Evolutionary conservation across 2,113 vertebrate species (phyloP).

Genomic region (Chascanopsetta lugubris): DNA sequence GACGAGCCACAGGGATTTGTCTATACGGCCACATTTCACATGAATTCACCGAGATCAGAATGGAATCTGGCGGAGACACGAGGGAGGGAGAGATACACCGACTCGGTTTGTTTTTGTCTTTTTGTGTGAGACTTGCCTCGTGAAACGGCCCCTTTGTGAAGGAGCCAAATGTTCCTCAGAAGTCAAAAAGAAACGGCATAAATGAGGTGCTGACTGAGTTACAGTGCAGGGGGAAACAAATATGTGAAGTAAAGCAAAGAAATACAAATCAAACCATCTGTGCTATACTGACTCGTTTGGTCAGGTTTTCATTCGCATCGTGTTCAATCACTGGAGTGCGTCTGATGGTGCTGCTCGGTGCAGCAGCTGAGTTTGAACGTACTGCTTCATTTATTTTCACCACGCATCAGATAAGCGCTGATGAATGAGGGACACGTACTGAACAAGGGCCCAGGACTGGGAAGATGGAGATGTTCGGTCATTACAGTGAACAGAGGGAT

Average conservation of each 20-base stretch:
- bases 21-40: background rate
- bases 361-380: background rate
- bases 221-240: background rate
- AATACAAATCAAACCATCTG: background rate
- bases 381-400: background rate
- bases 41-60: background rate
- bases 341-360: background rate
- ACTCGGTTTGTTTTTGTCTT: background rate
- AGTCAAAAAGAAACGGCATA: background rate
- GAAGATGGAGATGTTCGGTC: too few relatives aligned
- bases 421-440: background rate
- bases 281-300: background rate
- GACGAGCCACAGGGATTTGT: constrained; percentile 17
- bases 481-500: too few relatives aligned
- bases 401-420: background rate
- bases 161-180: background rate
- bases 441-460: too few relatives aligned
- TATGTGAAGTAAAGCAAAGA: background rate
- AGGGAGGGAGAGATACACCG: background rate
- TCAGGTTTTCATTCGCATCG: background rate
- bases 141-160: background rate
- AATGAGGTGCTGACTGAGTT: background rate
- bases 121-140: background rate
- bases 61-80: background rate
- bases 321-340: background rate